Conservation (phyloP, 2,797 vertebrate species). For the Melanotaenia pygmaea region DNA sequence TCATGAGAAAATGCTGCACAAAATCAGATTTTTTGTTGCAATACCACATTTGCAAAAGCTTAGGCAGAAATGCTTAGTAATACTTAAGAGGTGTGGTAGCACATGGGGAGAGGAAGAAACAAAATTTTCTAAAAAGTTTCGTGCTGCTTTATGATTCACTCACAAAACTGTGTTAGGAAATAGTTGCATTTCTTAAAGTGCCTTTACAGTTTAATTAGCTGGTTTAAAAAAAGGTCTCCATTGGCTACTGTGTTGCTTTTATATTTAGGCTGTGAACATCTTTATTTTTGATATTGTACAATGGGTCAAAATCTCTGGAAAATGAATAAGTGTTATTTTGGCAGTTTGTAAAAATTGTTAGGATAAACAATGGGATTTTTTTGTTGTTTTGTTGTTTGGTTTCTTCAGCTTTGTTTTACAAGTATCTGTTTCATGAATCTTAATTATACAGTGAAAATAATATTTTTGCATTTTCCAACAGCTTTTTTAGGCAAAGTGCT, state of each 20-base stretch:
- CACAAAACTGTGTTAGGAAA: not conserved
- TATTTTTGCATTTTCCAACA: not conserved
- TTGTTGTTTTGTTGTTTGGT: slow-evolving; percentile 6
- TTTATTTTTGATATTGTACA: not conserved
- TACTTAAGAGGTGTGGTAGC: too few relatives aligned
- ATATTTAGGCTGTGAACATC: not conserved
- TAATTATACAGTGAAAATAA: not conserved
- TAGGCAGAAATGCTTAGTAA: too few relatives aligned
- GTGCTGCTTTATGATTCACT: too few relatives aligned
- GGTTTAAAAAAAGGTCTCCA: not conserved
- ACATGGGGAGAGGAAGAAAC: too few relatives aligned
- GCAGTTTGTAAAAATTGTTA: not conserved
- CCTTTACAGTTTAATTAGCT: not conserved
- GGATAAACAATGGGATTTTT: not conserved
- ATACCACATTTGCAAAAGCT: too few relatives aligned
- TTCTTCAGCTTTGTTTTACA: not conserved
- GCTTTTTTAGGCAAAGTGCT: not conserved
- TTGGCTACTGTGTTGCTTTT: not conserved
- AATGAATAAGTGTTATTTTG: not conserved
- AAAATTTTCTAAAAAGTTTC: too few relatives aligned
- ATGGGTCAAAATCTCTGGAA: not conserved
- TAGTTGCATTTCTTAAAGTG: too few relatives aligned
- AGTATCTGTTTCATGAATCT: not conserved
- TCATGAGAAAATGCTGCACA: not conserved
- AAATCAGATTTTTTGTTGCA: not conserved